Evolutionary conservation across 1,140 invertebrate species (phyloP), one percentile per base, ranked within the genome.

Genomic region (Conus ventricosus): DNA sequence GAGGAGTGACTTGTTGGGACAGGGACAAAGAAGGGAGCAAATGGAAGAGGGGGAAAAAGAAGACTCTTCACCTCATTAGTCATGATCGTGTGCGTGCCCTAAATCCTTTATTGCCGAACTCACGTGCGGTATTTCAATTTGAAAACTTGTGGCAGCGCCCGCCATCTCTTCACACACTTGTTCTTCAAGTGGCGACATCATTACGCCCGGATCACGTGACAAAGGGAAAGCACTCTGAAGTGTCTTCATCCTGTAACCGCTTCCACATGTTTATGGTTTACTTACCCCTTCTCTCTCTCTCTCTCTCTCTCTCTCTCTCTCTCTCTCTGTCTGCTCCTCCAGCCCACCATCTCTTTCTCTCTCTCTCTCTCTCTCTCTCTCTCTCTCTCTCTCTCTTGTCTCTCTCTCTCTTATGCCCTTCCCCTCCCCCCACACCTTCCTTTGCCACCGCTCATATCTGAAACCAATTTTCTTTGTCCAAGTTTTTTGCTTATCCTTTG

Each of bases 71-170:
- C 13, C 17, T 71, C 6, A 71, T 71, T 71, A 71, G 13, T 71
- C 23, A 20, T 71, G 6, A n/a, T 71, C 67, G 67, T 71, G 67
- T 23, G 67, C 67, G 67, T 4, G 67, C 67, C 67, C 67, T 71
- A 13, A 23, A 23, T 23, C 11, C 11, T 11, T 71, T 23, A 23
- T 13, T 71, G 23, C 67, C 67, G 57, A 60, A 71, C 67, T 71
- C 67, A n/a, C 67, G 67, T 71, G 67, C 67, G 67, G 67, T 23
- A 71, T 71, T 71, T 71, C 67, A 71, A 71, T 71, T 71, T 71
- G 67, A 71, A 71, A 71, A 20, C 67, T 23, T 23, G 67, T 20
- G 67, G 17, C 67, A 71, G 67, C 67, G 67, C 67, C 67, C 67
- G 67, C 67, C 67, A 20, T 71, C 67, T 20, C 67, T 71, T 71